These are phyloP conservation scores for Trichoplusia ni DNA, from an alignment of 1,140 invertebrate species.

Conservation along the genomic window DNA sequence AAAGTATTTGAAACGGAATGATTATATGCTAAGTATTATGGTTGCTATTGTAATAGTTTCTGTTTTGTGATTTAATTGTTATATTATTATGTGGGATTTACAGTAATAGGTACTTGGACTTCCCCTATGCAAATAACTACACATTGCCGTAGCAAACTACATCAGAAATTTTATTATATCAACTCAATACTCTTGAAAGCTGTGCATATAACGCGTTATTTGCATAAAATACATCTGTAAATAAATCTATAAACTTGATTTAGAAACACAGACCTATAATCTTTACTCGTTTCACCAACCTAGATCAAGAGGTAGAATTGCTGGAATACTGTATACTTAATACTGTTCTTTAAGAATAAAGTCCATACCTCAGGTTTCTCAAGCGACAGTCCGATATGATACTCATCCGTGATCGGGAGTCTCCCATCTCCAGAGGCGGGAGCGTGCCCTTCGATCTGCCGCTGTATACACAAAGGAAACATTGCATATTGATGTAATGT, in stretches of 20 bases:
- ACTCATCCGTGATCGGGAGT: conserved; percentile 58
- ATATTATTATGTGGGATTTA: not conserved
- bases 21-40: conserved; percentile 9
- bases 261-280: too few relatives aligned
- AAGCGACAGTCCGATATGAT: conserved; percentile 67
- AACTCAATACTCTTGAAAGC: too few relatives aligned
- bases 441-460: conserved; percentile 43
- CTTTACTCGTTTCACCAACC: too few relatives aligned
- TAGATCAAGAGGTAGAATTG: too few relatives aligned
- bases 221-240: too few relatives aligned
- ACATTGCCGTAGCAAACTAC: too few relatives aligned
- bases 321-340: too few relatives aligned
- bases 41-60: not conserved
- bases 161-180: too few relatives aligned
- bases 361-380: conserved; percentile 60
- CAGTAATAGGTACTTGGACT: not conserved
- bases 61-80: not conserved
- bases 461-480: conserved; percentile 32
- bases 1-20: conserved; percentile 9
- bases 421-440: conserved; percentile 48
- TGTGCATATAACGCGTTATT: too few relatives aligned
- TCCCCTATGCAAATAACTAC: not conserved
- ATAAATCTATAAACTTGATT: too few relatives aligned
- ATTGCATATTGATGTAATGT: too few relatives aligned
- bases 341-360: too few relatives aligned